These are phyloP conservation scores for Parazoanthus swiftii DNA, from an alignment of 92 coral and sea anemone genomes.

Conservation along the genomic window DNA sequence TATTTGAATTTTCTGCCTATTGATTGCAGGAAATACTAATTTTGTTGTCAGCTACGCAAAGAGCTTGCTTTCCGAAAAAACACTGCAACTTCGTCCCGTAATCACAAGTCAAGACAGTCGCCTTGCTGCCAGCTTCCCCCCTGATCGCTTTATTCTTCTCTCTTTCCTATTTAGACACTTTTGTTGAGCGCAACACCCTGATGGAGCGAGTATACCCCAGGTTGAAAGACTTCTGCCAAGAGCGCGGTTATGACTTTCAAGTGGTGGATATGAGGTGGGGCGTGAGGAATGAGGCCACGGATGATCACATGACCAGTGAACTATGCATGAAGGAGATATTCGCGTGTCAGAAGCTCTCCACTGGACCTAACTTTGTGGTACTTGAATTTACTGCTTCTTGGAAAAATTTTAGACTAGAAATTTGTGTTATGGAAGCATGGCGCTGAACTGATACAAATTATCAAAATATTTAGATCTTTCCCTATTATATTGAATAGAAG, in stretches of 20 bases:
- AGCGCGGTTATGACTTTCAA: constrained; percentile 89
- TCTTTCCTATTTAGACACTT: constrained; percentile 57
- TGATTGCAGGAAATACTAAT: too few species aligned
- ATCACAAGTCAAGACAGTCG: too few species aligned
- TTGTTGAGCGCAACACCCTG: constrained; percentile 85
- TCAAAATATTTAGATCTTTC: too few species aligned
- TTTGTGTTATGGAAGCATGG: too few species aligned
- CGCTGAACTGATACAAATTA: too few species aligned
- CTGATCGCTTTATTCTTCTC: not conserved
- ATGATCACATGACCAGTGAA: constrained; percentile 93
- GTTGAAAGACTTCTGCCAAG: constrained; percentile 82
- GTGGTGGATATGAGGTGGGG: constrained; percentile 99
- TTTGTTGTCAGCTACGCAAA: too few species aligned
- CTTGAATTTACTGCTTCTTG: not conserved
- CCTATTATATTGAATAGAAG: too few species aligned
- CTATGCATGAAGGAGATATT: constrained; percentile 88
- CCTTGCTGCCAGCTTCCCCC: too few species aligned
- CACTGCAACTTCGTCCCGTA: not conserved
- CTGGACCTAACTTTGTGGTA: constrained; percentile 93
- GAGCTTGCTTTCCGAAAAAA: too few species aligned
- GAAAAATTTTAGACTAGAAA: not conserved
- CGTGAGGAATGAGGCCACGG: constrained; percentile 93
- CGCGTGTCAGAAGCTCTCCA: constrained; percentile 92
- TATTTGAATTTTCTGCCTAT: too few species aligned
- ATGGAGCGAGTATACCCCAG: constrained; percentile 90